Base-by-base conservation (phyloP, 2,797 vertebrate genomes). In the Galaxias olidus region DNA sequence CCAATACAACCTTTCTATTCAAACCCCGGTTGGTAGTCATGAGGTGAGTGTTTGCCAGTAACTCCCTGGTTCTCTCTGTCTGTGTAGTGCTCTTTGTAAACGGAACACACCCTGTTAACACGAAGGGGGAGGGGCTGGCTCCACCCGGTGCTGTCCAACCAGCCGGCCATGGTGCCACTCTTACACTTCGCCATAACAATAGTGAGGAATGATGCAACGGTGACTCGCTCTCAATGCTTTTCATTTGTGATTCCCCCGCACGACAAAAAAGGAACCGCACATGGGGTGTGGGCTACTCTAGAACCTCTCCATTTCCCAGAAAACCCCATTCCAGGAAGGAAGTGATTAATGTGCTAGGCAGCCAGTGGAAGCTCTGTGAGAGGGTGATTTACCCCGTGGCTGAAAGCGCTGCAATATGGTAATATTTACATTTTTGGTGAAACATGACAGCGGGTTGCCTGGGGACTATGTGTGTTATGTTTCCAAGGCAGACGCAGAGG, bases 311-410 rank as follows among this genome's bases (percentile, higher is more conserved):
- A 61, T 84, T 92, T 91, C 85, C 86, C 77, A 80, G 78, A 89
- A 86, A 82, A 71, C 48, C 56, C 79, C 64, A 61, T 63, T 62
- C 63, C 70, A 78, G 68, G 66, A 72, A 86, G 87, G 88, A 91
- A 87, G 79, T 90, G 89, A 92, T 88, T 89, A 87, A 91, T 86
- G 70, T 51, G 56, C 46, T 7, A 77, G 56, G 81, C 78, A 89
- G 71, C 77, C 30, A 30, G 30, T 57, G 56, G 71, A 70, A 68
- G 56, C 78, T 7, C 54, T 15, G 40, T 8, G n/a, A 67, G 63
- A 74, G 68, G 81, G 82, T 76, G 69, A 77, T 60, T 78, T 78
- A 57, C 74, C 57, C 80, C 81, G 82, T 78, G 74, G 76, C 53
- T 71, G 48, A 57, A 70, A 71, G 73, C 76, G 77, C 72, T 86